phyloP scores from a whole-genome alignment of 2,797 vertebrate genomes.

The Galaxias olidus region DNA sequence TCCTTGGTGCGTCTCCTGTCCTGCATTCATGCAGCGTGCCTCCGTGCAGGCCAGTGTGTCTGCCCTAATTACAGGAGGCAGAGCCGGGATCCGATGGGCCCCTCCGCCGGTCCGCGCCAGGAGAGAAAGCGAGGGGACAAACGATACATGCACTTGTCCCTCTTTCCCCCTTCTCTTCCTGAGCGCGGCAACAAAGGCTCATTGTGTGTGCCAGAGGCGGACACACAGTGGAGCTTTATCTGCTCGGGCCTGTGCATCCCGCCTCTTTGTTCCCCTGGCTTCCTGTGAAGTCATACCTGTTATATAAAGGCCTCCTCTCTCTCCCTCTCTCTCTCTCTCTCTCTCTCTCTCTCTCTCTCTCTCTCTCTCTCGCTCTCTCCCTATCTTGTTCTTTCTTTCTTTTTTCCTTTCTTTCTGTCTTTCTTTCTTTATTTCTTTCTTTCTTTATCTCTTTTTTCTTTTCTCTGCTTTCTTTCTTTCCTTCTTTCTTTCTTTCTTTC shows the following conservation, averaged over 20 bases:
- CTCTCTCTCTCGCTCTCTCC: constrained; percentile 25
- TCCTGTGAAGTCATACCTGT: constrained; percentile 11
- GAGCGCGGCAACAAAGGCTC: constrained; percentile 32
- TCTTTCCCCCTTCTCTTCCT: background rate
- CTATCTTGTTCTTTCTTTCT: constrained; percentile 27
- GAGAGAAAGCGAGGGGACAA: background rate
- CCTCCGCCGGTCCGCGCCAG: background rate
- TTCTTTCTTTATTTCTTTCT: background rate
- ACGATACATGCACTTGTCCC: background rate
- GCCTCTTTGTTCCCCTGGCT: constrained; percentile 4
- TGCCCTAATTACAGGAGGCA: no score
- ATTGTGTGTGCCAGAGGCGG: constrained; percentile 26
- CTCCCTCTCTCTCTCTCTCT: background rate
- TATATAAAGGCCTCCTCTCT: background rate
- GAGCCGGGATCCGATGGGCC: background rate
- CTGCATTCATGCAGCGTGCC: background rate
- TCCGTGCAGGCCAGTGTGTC: background rate
- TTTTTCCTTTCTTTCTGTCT: background rate
- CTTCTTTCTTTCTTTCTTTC: background rate
- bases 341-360: background rate
- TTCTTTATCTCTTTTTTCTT: constrained; percentile 1
- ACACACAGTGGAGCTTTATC: constrained; percentile 14
- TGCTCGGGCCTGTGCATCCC: background rate
- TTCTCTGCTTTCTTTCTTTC: background rate
- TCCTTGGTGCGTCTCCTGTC: background rate